Evolutionary conservation across 2,113 vertebrate genomes (phyloP), one percentile per base, ranked within the genome.

Genomic region (Urocynchramus pylzowi): DNA sequence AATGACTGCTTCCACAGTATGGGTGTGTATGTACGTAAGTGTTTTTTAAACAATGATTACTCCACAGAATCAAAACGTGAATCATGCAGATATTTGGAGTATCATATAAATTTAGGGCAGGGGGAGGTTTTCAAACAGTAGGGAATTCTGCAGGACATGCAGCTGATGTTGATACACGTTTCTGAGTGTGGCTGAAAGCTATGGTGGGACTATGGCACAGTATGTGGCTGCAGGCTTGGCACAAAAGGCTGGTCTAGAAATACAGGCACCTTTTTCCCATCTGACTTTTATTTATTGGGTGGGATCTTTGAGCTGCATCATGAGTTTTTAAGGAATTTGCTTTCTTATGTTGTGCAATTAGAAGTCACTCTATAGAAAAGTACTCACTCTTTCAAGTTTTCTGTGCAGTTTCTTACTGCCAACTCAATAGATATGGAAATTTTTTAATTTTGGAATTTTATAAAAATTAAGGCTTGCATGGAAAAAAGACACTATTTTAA

Each of bases 261-360:
- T 45, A 33, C 3, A 65, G 39, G n/a, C 21, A 84, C 19, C 33
- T 95, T 65, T 75, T 65, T 54, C 75, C 90, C 45, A 23, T 33
- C 41, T 80, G 59, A 30, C 78, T 82, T 90, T 30, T 87, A 73
- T 89, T 91, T 95, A 63, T 28, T 70, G 35, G 16, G 49, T 47
- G 41, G 70, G 18, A 67, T 93, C 41, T 90, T 69, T 68, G 57
- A 78, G 73, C 60, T 56, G 53, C 56, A 78, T 74, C 54, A 47
- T 33, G 24, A 76, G 21, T 70, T 97, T 95, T 89, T 93, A 89
- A 87, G 45, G 31, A 81, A 94, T 81, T 39, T 75, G 28, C 59
- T 91, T 95, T 95, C 57, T 83, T 79, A 41, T 31, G 18, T 30
- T 70, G 59, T 79, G 30, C 37, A 87, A 33, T 45, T 79, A 74